Conservation (phyloP, 2,113 vertebrate species). For the Todiramphus chloris region DNA sequence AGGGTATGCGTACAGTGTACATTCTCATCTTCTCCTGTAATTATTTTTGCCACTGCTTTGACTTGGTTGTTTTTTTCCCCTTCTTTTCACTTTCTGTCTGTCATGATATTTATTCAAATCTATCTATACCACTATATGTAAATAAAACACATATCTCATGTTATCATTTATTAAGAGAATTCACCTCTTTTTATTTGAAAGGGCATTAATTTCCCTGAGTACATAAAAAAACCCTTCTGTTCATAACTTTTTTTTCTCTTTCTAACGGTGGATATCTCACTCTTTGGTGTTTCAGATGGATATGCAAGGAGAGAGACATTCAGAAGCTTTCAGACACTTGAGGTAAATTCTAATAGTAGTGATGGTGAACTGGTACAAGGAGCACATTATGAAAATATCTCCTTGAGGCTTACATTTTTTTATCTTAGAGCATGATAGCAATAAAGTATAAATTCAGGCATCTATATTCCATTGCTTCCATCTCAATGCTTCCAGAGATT, state of each 20-base stretch:
- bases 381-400: not conserved
- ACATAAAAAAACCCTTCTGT: rapidly evolving
- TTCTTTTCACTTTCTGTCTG: not conserved
- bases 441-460: not conserved
- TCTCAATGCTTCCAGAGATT: not conserved
- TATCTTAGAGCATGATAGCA: not conserved
- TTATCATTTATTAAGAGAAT: not conserved
- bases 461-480: not conserved
- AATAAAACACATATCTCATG: not conserved
- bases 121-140: not conserved
- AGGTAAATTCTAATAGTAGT: not conserved
- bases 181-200: not conserved
- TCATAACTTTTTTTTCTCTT: not conserved
- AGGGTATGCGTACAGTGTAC: not conserved
- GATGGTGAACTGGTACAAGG: not conserved
- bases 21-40: not conserved
- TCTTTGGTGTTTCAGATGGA: not conserved
- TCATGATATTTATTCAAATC: not conserved
- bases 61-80: not conserved
- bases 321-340: not conserved
- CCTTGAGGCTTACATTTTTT: not conserved
- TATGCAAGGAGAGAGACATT: not conserved
- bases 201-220: not conserved
- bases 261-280: not conserved
- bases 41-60: not conserved